Base-by-base conservation (phyloP, 2,888 invertebrate genomes). In the Tenthredo amoena region DNA sequence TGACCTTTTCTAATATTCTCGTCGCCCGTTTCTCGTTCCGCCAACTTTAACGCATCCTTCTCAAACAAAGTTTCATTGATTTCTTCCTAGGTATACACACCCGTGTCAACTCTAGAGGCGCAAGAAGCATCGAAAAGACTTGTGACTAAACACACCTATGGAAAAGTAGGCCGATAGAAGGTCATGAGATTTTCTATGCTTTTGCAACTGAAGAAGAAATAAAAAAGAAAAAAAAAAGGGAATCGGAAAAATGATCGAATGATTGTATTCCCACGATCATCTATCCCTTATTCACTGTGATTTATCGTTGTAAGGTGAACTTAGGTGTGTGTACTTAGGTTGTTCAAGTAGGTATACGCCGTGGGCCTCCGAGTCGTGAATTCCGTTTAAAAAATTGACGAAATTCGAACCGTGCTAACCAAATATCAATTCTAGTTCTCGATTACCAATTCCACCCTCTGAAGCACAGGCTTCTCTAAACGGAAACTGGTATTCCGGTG, bases 1-100 rank as follows among this genome's bases (percentile, higher is more conserved):
- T 40, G 81, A 81, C 81, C 81, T 81, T 55, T 62, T 58, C 37
- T 81, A 43, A 62, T 81, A 34, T 62, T 77, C 77, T 77, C 55
- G 40, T 31, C 55, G 18, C 50, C 40, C 50, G 26, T 50, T 77
- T 6, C 31, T 34, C 55, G 18, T 50, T 34, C 18, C 77, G 55
- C 18, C 31, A 50, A 77, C 77, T 50, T 55, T 34, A 77, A 77
- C 77, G 26, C 77, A 77, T 55, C 77, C 31, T 31, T 34, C n/a
- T 77, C 7, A 31, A 55, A 77, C 77, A 55, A 50, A 55, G 77
- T n/a, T 34, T 77, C 77, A 77, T 77, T 55, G 77, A 77, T 77
- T 55, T 50, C 55, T 18, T 55, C 4, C 21, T n/a, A 31, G 55
- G 55, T 55, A 5, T 18, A 34, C 77, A 31, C 50, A 18, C 68